Evolutionary conservation across 2,113 vertebrate species (phyloP), one percentile per base, ranked within the genome.

Genomic region (Ceyx melanurus): DNA sequence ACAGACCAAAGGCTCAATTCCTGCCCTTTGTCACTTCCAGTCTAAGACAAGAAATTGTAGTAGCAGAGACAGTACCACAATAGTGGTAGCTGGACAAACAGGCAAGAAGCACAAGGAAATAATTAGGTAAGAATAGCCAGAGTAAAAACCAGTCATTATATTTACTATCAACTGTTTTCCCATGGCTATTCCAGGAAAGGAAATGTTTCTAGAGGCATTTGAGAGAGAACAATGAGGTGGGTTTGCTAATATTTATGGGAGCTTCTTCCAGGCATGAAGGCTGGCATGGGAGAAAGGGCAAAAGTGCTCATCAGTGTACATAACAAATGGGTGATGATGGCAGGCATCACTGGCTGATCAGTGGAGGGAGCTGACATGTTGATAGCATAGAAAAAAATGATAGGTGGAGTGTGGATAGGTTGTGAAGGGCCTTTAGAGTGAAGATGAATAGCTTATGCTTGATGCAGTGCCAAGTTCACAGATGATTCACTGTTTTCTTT

Each of bases 401-500:
- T 54, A 51, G 60, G 77, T 82, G 84, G 33, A 73, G 60, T 67
- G 56, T 60, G 29, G 84, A 56, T 73, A 42, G 74, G 82, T 89
- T 85, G 48, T 45, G 84, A 88, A 92, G 91, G 74, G 25, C 78
- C 46, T 79, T 87, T 65, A 4, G 21, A 85, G 28, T 40, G 64
- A 91, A 92, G 94, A 93, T 60, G 23, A 74, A 94, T 91, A 91
- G 71, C 5, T 10, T 45, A 72, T 40, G 43, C 64, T 88, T 84
- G 86, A 64, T 80, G 66, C 67, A 48, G 42, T 25, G 90, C 90
- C 93, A 93, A 90, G 62, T 85, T 85, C 86, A 66, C 79, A 84
- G 78, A 85, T 77, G 84, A 94, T 93, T 89, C 94, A 77, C 50
- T 54, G 80, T 56, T 88, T 92, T 79, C 35, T 42, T 83, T 37